Evolutionary conservation across 2,113 vertebrate genomes (phyloP), one percentile per base, ranked within the genome.

Genomic region (Anhinga rufa): DNA sequence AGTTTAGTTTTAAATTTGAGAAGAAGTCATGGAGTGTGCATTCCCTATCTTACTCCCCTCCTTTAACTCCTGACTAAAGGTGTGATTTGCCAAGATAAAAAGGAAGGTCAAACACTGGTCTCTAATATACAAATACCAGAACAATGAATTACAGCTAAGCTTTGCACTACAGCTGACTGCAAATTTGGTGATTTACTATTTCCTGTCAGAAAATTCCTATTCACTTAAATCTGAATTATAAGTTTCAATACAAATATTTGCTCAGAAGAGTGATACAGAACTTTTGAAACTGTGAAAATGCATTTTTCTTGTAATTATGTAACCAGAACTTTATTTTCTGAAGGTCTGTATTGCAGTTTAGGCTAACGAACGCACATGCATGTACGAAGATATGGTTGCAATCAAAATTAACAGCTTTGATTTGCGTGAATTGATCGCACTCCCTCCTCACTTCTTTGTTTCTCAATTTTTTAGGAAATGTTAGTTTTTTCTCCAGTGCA

Each of bases 1-100:
- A 70, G 25, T 65, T 66, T 40, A 92, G 31, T 81, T 95, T 96
- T 92, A 86, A 96, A 91, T 65, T 51, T 54, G 15, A 96, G 82
- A 90, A 34, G 62, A 40, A 6, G 58, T 29, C 28, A 54, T 92
- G 36, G 36, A 55, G 17, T 77, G 76, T 88, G 62, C 62, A 95
- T 81, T 92, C 57, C 70, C 49, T 89, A 44, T 42, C 25, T 83
- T 68, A 80, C 31, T 91, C 82, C 40, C 54, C 75, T 91, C 38
- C 78, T 84, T 85, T 65, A 95, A 69, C 0, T 0, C n/a, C 52
- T 70, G 60, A 68, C 29, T 86, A 87, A 82, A 60, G 40, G 49
- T 88, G 42, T 66, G 79, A 85, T 82, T 65, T 87, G 21, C 46
- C 49, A 57, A 84, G 55, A 92, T 69, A 84, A 44, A 83, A 68